Conservation (phyloP, 2,888 invertebrate species). For the Siphonodentalium dalli region DNA sequence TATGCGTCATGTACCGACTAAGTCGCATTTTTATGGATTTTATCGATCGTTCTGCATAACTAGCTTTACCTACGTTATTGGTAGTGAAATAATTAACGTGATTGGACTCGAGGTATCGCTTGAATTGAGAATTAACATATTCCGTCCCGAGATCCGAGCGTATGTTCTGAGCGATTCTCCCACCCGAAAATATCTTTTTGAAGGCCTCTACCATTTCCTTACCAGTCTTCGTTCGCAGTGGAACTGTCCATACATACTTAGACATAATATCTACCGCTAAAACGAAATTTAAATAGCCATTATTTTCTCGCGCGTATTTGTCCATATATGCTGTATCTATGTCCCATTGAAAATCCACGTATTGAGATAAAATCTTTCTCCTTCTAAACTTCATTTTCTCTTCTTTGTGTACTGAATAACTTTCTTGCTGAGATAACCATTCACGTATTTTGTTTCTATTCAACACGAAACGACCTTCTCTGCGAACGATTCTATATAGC, state of each 20-base stretch:
- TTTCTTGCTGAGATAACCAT: too few relatives aligned
- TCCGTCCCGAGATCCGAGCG: slow-evolving; percentile 8
- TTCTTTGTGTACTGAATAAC: too few relatives aligned
- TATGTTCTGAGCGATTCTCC: neutral
- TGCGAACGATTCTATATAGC: too few relatives aligned
- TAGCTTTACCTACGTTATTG: slow-evolving; percentile 7
- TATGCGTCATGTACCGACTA: slow-evolving; percentile 3
- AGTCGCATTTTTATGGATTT: slow-evolving; percentile 5
- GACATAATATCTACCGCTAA: slow-evolving; percentile 9
- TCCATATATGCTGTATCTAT: slow-evolving; percentile 3
- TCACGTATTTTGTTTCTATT: too few relatives aligned
- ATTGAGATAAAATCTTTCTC: neutral
- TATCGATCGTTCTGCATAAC: slow-evolving; percentile 12
- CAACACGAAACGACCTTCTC: too few relatives aligned
- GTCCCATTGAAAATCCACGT: slow-evolving; percentile 5
- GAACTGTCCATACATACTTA: neutral
- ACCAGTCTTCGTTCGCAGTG: slow-evolving; percentile 2
- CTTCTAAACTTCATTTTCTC: too few relatives aligned
- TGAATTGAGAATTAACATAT: neutral
- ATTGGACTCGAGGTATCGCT: neutral
- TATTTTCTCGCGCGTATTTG: slow-evolving; percentile 2
- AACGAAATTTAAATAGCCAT: slow-evolving; percentile 1
- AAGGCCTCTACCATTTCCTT: neutral
- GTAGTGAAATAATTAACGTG: neutral
- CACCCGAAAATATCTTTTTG: neutral